Percentiles rank a stretch among this genome's conserved stretches.
These are phyloP conservation scores for Porites rus DNA, from an alignment of 92 coral and sea anemone species.

Conservation along the genomic window DNA sequence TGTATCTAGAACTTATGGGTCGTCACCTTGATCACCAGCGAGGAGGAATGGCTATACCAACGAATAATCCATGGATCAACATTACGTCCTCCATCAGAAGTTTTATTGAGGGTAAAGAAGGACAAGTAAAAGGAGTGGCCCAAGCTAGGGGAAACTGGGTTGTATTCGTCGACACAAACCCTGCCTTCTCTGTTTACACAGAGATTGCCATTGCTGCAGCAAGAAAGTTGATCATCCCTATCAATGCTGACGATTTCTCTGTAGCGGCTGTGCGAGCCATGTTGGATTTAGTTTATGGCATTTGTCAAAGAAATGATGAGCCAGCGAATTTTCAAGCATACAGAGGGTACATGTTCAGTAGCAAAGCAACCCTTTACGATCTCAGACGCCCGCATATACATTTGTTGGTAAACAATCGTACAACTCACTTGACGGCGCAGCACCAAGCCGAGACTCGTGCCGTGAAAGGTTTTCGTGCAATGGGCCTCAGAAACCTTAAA, in stretches of 20 bases:
- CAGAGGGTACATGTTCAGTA: slow-evolving; percentile 10
- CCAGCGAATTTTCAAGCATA: not conserved
- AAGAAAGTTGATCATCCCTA: slow-evolving; percentile 30
- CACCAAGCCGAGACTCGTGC: not conserved
- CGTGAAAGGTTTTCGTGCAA: not conserved
- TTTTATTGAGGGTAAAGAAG: slow-evolving; percentile 25
- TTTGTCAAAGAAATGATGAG: not conserved
- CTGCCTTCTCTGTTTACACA: slow-evolving; percentile 33
- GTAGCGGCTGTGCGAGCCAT: slow-evolving; percentile 3
- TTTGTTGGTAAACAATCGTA: slow-evolving; percentile 27
- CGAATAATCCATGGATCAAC: not conserved
- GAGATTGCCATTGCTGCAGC: slow-evolving; percentile 43
- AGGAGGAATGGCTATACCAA: not conserved
- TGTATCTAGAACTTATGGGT: slow-evolving; percentile 29
- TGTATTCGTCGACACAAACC: slow-evolving; percentile 40
- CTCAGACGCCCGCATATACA: slow-evolving; percentile 19
- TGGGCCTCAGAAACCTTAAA: slow-evolving; percentile 7
- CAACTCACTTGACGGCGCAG: not conserved
- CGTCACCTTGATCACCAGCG: slow-evolving; percentile 22
- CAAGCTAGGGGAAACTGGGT: too few species aligned
- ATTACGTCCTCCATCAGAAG: not conserved
- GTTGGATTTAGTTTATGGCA: slow-evolving; percentile 35
- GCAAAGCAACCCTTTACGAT: not conserved
- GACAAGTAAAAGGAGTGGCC: too few species aligned
- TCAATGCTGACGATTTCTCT: slow-evolving; percentile 36